phyloP scores from a whole-genome alignment of 2,113 vertebrate species.

The Megaceryle torquata region DNA sequence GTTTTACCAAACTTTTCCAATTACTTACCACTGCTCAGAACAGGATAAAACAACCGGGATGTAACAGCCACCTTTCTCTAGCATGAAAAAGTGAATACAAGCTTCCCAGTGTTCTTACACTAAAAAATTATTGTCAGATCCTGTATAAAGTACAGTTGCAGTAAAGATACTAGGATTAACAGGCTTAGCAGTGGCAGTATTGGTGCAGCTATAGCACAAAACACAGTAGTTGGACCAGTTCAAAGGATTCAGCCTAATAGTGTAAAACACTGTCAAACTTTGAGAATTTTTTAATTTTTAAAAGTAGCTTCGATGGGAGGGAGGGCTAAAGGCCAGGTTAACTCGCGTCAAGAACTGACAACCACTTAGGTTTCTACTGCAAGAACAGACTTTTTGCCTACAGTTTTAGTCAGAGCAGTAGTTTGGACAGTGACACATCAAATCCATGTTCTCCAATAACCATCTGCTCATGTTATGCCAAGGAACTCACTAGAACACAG shows the following conservation, averaged over 20 bases:
- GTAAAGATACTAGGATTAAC: background rate
- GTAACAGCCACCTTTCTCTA: background rate
- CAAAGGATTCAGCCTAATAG: background rate
- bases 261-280: too few relatives aligned
- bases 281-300: too few relatives aligned
- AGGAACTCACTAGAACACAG: background rate
- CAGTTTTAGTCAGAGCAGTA: background rate
- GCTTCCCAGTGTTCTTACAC: background rate
- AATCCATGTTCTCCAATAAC: background rate
- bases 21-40: background rate
- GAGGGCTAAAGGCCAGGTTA: background rate
- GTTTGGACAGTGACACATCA: background rate
- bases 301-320: background rate
- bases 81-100: background rate
- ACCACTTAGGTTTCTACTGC: background rate
- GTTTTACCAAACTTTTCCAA: background rate
- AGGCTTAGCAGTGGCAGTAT: background rate
- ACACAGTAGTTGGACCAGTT: background rate
- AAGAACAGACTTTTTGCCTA: background rate
- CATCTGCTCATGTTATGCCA: background rate
- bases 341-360: background rate
- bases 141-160: background rate
- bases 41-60: background rate
- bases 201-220: background rate
- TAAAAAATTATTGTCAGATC: background rate